phyloP scores from a whole-genome alignment of 2,888 invertebrate species.

The Eustalomyia histrio region DNA sequence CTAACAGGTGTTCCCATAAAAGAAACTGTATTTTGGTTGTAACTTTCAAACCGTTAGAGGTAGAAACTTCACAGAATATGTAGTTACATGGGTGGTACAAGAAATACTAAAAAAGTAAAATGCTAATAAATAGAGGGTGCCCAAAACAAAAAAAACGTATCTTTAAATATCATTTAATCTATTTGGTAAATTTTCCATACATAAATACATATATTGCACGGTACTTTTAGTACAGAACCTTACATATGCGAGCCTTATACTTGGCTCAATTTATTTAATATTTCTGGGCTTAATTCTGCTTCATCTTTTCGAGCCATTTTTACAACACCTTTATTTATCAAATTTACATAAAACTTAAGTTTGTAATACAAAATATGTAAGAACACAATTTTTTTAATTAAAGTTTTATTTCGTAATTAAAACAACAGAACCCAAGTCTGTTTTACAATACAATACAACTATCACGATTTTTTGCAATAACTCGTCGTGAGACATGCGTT shows the following conservation, averaged over 20 bases:
- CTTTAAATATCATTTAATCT: too few relatives aligned
- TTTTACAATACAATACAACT: background rate
- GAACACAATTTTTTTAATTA: slow-evolving; percentile 12
- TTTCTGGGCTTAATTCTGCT: too few relatives aligned
- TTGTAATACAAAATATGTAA: slow-evolving; percentile 9
- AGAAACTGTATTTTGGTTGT: slow-evolving; percentile 11
- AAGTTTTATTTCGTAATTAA: slow-evolving; percentile 7
- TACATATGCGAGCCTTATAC: slow-evolving; percentile 10
- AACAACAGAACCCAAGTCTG: slow-evolving; percentile 19
- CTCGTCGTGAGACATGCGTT: background rate
- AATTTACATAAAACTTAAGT: too few relatives aligned
- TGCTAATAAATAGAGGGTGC: too few relatives aligned
- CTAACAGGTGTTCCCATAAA: background rate
- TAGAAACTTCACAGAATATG: too few relatives aligned
- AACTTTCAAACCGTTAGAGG: too few relatives aligned
- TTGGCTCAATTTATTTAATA: slow-evolving; percentile 15
- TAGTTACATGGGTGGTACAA: too few relatives aligned
- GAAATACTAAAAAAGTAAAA: too few relatives aligned
- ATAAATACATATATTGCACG: slow-evolving; percentile 11
- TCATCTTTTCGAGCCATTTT: too few relatives aligned
- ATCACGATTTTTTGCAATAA: background rate
- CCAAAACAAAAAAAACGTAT: too few relatives aligned
- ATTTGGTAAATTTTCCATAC: slow-evolving; percentile 12
- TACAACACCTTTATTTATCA: background rate
- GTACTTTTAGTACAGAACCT: too few relatives aligned